A percentile compares a stretch with the other conserved stretches of the same genome.
Conservation (phyloP, 1,140 invertebrate genomes). For the Trypoxylus dichotomus region DNA sequence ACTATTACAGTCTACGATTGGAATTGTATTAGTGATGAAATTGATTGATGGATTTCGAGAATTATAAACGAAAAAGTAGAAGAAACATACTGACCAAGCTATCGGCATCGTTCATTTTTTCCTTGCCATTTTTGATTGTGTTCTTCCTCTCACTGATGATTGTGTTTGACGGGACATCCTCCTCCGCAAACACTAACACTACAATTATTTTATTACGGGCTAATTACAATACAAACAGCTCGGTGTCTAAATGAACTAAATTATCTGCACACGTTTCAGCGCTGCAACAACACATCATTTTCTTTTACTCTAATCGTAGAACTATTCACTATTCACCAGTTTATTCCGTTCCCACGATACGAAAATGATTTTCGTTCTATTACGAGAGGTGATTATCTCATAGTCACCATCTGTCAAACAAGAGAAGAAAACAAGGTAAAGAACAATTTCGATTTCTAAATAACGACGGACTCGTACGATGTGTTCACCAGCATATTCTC, state of each 20-base stretch:
- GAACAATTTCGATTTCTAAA: not conserved
- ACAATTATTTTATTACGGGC: not conserved
- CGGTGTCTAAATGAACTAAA: not conserved
- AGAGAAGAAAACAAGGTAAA: not conserved
- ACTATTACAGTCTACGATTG: not conserved
- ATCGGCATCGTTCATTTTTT: conserved; percentile 58
- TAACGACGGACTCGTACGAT: not conserved
- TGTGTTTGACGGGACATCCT: not conserved
- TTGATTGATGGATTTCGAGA: not conserved
- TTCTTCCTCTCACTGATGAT: not conserved
- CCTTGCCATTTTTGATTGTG: conserved; percentile 47
- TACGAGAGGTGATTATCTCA: not conserved
- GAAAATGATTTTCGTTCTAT: not conserved
- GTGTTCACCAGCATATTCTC: not conserved
- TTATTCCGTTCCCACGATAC: not conserved
- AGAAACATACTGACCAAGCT: conserved; percentile 54
- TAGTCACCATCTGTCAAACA: conserved; percentile 19
- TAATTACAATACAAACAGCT: not conserved
- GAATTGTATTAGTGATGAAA: not conserved
- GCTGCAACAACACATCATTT: not conserved
- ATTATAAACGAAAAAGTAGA: not conserved
- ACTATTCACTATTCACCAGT: not conserved
- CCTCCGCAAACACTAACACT: not conserved
- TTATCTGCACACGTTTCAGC: not conserved
- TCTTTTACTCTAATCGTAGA: not conserved